Evolutionary conservation across 2,113 vertebrate genomes (phyloP).

Genomic region (Diadophis punctatus): DNA sequence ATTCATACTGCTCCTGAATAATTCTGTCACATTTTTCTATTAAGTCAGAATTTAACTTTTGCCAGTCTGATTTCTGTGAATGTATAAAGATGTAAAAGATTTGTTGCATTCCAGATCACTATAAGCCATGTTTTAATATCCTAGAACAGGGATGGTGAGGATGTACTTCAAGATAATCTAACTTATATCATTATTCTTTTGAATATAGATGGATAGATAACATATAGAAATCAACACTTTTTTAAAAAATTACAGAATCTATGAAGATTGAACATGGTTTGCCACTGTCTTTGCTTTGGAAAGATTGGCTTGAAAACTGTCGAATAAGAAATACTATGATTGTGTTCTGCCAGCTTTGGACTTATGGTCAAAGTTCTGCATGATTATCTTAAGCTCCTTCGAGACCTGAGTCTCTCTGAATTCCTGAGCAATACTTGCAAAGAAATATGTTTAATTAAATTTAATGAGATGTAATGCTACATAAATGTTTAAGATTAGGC

Average conservation of each 20-base stretch:
- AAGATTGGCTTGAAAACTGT: constrained; percentile 36
- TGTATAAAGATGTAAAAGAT: background rate
- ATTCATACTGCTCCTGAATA: background rate
- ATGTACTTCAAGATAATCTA: background rate
- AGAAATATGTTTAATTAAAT: background rate
- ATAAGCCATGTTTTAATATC: background rate
- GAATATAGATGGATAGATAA: constrained; percentile 61
- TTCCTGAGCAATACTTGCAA: background rate
- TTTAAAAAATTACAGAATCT: constrained; percentile 35
- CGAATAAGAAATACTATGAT: constrained; percentile 42
- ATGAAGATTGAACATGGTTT: constrained; percentile 59
- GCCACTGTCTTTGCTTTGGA: constrained; percentile 60
- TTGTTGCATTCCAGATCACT: background rate
- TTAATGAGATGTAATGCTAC: background rate
- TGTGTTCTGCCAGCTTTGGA: constrained; percentile 46
- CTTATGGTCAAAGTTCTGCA: constrained; percentile 3
- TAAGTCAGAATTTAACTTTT: background rate
- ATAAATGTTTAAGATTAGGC: constrained; percentile 18
- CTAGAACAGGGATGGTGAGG: background rate
- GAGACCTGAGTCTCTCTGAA: background rate
- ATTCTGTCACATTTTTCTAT: background rate
- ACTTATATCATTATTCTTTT: constrained; percentile 25
- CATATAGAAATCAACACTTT: constrained; percentile 49
- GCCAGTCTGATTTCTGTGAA: background rate
- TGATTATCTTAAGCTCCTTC: background rate